Conservation (phyloP, 2,888 invertebrate genomes). For the Danaus chrysippus region DNA sequence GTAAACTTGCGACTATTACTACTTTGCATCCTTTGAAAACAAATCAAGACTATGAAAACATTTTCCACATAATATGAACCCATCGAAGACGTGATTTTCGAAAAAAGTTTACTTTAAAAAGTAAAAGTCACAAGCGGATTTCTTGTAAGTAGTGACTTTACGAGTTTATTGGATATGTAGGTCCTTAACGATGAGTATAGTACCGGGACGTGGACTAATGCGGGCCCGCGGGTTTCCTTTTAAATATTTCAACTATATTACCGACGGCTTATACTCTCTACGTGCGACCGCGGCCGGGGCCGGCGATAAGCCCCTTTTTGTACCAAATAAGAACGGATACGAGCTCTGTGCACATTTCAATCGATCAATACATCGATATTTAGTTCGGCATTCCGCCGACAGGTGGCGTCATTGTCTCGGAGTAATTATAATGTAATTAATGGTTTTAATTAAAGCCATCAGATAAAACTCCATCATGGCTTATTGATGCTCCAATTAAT, state of each 20-base stretch:
- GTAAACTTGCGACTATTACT: too few relatives aligned
- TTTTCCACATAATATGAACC: too few relatives aligned
- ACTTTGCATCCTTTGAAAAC: too few relatives aligned
- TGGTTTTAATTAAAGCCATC: constrained; percentile 67
- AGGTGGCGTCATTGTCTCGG: constrained; percentile 66
- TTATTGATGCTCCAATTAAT: constrained; percentile 70
- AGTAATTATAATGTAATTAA: constrained; percentile 75
- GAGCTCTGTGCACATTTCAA: constrained; percentile 24
- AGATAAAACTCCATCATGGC: constrained; percentile 54
- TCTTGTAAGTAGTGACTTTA: too few relatives aligned
- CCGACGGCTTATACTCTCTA: constrained; percentile 10
- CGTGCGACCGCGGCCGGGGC: constrained; percentile 19
- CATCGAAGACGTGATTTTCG: too few relatives aligned
- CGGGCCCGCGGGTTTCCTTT: constrained; percentile 18
- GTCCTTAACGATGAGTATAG: too few relatives aligned
- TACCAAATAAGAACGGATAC: constrained; percentile 28
- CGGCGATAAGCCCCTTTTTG: constrained; percentile 23
- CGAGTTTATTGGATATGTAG: too few relatives aligned
- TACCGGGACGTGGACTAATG: constrained; percentile 11
- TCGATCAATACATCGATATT: constrained; percentile 49
- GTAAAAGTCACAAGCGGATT: too few relatives aligned
- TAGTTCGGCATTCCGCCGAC: constrained; percentile 61
- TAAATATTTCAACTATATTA: constrained; percentile 23
- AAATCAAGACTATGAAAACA: too few relatives aligned
- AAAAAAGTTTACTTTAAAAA: too few relatives aligned